phyloP scores from a whole-genome alignment of 2,797 vertebrate genomes.

The Vultur gryphus region DNA sequence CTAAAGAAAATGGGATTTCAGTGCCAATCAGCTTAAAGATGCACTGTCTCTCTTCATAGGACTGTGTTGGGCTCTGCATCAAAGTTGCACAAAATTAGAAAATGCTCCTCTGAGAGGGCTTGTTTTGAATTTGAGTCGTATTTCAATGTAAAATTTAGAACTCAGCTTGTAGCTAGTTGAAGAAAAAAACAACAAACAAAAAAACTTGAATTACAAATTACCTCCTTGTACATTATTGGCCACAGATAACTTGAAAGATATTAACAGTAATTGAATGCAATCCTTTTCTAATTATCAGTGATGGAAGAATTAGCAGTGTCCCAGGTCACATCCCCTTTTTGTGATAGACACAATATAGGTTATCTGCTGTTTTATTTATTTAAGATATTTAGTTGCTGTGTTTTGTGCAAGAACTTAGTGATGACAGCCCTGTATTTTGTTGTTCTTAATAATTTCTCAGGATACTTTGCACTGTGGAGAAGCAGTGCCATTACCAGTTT shows the following conservation, averaged over 20 bases:
- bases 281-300: constrained; percentile 67
- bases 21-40: constrained; percentile 76
- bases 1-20: constrained; percentile 80
- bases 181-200: constrained; percentile 61
- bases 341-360: constrained; percentile 61
- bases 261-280: constrained; percentile 71
- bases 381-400: constrained; percentile 67
- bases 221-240: constrained; percentile 81
- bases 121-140: constrained; percentile 78
- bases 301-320: constrained; percentile 71
- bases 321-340: constrained; percentile 63
- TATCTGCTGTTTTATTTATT: constrained; percentile 71
- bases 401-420: constrained; percentile 79
- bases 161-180: constrained; percentile 70
- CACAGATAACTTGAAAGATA: constrained; percentile 77
- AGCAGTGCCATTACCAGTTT: constrained; percentile 75
- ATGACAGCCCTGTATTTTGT: constrained; percentile 76
- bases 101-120: constrained; percentile 69
- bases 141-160: constrained; percentile 77
- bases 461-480: constrained; percentile 75
- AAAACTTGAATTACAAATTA: constrained; percentile 82
- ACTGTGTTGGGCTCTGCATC: constrained; percentile 78
- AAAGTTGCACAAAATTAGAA: constrained; percentile 79
- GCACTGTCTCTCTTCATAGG: constrained; percentile 75
- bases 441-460: constrained; percentile 83